Evolutionary conservation across 2,797 vertebrate genomes (phyloP).

Genomic region (Labeo calbasu): DNA sequence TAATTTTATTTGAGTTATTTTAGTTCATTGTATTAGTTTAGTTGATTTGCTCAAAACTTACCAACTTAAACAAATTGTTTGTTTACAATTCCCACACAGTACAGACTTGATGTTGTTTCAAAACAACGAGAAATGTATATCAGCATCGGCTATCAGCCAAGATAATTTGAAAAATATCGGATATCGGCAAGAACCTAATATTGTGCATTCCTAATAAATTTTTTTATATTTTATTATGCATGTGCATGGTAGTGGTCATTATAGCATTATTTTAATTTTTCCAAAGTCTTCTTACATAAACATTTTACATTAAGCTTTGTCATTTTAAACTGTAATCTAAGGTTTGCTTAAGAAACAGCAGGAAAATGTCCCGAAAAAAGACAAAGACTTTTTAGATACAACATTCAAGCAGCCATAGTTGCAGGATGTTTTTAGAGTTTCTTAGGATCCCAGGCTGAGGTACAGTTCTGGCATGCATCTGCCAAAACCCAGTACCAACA

Average conservation of each 20-base stretch:
- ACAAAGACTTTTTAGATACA: slow-evolving; percentile 63
- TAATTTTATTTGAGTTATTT: too few relatives aligned
- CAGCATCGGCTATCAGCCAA: too few relatives aligned
- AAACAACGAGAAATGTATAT: too few relatives aligned
- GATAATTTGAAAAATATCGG: too few relatives aligned
- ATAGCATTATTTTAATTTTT: slow-evolving; percentile 67
- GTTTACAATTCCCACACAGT: too few relatives aligned
- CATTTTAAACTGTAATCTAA: background rate
- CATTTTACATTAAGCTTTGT: background rate
- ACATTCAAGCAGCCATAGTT: slow-evolving; percentile 69
- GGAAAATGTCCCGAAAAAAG: background rate
- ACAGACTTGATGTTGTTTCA: too few relatives aligned
- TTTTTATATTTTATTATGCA: slow-evolving; percentile 55
- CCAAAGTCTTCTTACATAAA: slow-evolving; percentile 56
- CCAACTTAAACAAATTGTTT: too few relatives aligned
- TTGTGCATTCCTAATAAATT: slow-evolving; percentile 1
- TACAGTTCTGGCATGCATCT: slow-evolving; percentile 59
- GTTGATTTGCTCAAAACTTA: too few relatives aligned
- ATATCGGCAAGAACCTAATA: too few relatives aligned
- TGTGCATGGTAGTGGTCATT: slow-evolving; percentile 63
- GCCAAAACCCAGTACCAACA: slow-evolving; percentile 58
- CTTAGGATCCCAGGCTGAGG: slow-evolving; percentile 74
- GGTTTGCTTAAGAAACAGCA: background rate
- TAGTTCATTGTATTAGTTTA: too few relatives aligned
- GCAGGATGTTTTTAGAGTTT: slow-evolving; percentile 43